Evolutionary conservation across 2,888 invertebrate species (phyloP), one percentile per base, ranked within the genome.

Genomic region (Ernsta delagoae): DNA sequence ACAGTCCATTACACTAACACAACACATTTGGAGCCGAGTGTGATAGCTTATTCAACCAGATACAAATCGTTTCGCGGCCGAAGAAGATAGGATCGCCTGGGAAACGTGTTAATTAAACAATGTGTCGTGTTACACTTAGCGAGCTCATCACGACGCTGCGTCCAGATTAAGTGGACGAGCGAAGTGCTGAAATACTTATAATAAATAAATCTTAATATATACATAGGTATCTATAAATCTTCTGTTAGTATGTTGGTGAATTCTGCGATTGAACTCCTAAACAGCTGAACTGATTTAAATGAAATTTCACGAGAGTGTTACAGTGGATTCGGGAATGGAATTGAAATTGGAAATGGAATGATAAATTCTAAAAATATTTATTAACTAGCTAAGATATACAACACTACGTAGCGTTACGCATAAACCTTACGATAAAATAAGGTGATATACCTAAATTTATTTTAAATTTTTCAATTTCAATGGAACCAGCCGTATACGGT

Each of bases 31-130:
- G 8, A 39, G 65, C 12, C 16, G 65, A 59, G 59, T 59, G 59
- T 41, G 65, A 65, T 65, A 65, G 59, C 65, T 59, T 64, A 64
- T 60, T 50, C 57, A 43, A 31, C 41, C 12, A 69, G 65, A 62
- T 66, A 66, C 59, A 57, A 50, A 57, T 59, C 39, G 59, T 48
- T 62, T 70, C 41, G 48, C 65, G 57, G 65, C 36, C 59, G 50
- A 50, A 16, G 50, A 50, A 6, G 74, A 76, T 76, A 66, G 12
- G 59, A 74, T 76, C 77, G 70, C 70, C 71, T 76, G 77, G 56
- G 56, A 56, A 56, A 36, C 56, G 11, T 36, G 34, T 56, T 34
- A 36, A 56, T 56, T 56, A 56, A 36, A 56, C 16, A 59, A 59
- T 39, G 59, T 59, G 7, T 39, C 59, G 56, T 56, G 56, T 56